phyloP scores from a whole-genome alignment of 2,113 vertebrate species.

The Caranx melampygus region DNA sequence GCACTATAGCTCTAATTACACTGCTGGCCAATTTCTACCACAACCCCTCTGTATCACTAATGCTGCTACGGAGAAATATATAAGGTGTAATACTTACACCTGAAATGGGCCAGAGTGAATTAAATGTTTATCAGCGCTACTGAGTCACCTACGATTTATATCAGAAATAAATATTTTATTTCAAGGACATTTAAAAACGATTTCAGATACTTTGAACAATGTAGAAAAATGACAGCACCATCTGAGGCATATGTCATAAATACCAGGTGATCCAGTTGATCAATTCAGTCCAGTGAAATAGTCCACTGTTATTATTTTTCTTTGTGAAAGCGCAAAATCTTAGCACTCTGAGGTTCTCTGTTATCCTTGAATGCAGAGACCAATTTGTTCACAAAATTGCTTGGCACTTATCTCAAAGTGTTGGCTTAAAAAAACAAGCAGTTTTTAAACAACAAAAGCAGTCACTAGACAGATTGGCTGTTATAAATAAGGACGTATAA shows the following conservation, averaged over 20 bases:
- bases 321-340: conserved; percentile 16
- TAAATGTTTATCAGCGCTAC: background rate
- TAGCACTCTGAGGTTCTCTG: background rate
- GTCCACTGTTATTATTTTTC: background rate
- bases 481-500: background rate
- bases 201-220: background rate
- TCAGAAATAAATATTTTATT: background rate
- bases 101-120: background rate
- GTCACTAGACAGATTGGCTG: conserved; percentile 34
- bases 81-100: background rate
- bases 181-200: background rate
- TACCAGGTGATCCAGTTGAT: conserved; percentile 13
- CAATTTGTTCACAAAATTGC: conserved; percentile 38
- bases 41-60: background rate
- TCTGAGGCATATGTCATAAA: background rate
- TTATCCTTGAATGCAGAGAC: conserved; percentile 46
- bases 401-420: conserved; percentile 52
- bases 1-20: background rate
- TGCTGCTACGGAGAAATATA: background rate
- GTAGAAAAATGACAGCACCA: too few species aligned
- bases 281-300: conserved; percentile 19
- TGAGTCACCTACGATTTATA: background rate
- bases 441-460: conserved; percentile 45
- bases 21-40: background rate
- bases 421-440: conserved; percentile 39